phyloP scores from a whole-genome alignment of 2,113 vertebrate species.

The Seriola rivoliana region DNA sequence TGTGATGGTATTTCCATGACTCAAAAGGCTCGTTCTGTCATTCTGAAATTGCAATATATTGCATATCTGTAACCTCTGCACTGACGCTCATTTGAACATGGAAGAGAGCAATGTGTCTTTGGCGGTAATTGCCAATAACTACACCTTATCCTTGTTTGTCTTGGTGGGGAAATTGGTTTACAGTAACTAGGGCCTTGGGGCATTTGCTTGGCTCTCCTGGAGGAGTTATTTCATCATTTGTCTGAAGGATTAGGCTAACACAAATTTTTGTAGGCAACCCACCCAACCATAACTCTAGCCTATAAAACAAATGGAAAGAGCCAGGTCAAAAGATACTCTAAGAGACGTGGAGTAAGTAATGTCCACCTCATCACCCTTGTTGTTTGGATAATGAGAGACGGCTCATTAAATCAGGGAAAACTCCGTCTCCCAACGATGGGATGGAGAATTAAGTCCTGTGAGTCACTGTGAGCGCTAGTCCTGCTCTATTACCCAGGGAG shows the following conservation, averaged over 20 bases:
- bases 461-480: slow-evolving; percentile 66
- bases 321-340: slow-evolving; percentile 64
- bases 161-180: slow-evolving; percentile 64
- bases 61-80: slow-evolving; percentile 47
- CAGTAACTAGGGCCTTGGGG: slow-evolving; percentile 42
- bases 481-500: slow-evolving; percentile 79
- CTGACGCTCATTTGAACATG: slow-evolving; percentile 33
- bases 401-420: slow-evolving; percentile 81
- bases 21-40: slow-evolving; percentile 42
- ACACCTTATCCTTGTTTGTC: slow-evolving; percentile 69
- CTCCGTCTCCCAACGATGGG: slow-evolving; percentile 70
- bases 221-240: slow-evolving; percentile 64
- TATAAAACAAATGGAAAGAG: slow-evolving; percentile 66
- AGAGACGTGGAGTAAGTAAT: slow-evolving; percentile 56
- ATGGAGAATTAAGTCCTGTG: slow-evolving; percentile 71
- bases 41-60: slow-evolving; percentile 36
- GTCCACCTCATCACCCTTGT: slow-evolving; percentile 71
- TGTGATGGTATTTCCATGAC: slow-evolving; percentile 54
- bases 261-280: slow-evolving; percentile 54
- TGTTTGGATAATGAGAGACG: slow-evolving; percentile 80
- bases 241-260: slow-evolving; percentile 61
- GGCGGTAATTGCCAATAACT: slow-evolving; percentile 56
- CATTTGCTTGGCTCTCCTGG: slow-evolving; percentile 52
- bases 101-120: slow-evolving; percentile 29
- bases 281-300: slow-evolving; percentile 52